Conservation (phyloP, 2,113 vertebrate genomes). For the Saguinus midas region DNA sequence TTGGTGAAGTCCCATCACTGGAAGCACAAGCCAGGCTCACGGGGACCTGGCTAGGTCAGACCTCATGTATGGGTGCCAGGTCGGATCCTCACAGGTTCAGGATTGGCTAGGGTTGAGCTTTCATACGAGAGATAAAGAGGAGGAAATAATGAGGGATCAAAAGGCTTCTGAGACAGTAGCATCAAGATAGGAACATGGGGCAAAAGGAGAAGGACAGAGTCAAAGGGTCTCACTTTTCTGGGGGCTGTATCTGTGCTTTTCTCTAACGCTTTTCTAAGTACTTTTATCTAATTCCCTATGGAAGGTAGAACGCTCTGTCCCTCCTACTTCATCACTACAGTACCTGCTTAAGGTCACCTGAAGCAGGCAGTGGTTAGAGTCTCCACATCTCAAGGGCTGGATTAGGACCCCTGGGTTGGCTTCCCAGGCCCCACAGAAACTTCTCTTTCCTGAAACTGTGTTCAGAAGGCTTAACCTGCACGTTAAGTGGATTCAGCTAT, state of each 20-base stretch:
- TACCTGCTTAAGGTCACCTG: background rate
- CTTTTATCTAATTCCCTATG: background rate
- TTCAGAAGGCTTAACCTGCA: background rate
- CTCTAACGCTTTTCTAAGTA: too few relatives aligned
- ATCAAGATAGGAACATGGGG: background rate
- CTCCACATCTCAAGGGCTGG: background rate
- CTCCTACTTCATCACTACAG: background rate
- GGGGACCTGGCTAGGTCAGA: background rate
- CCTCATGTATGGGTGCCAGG: background rate
- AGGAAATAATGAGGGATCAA: background rate
- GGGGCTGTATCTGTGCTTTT: background rate
- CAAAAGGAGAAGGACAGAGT: background rate
- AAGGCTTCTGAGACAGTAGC: background rate
- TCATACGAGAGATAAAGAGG: background rate
- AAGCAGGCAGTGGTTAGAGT: background rate
- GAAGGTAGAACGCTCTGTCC: background rate
- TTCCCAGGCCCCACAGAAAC: background rate
- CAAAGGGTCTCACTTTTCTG: background rate
- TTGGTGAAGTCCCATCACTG: background rate
- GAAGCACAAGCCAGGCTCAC: background rate
- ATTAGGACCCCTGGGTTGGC: background rate
- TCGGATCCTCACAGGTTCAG: background rate
- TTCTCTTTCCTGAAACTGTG: background rate
- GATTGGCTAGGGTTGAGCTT: background rate
- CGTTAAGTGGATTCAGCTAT: background rate